A percentile compares a stretch with the other conserved stretches of the same genome.
These are phyloP conservation scores for Melopsittacus undulatus DNA, from an alignment of 2,797 vertebrate species.

Conservation along the genomic window DNA sequence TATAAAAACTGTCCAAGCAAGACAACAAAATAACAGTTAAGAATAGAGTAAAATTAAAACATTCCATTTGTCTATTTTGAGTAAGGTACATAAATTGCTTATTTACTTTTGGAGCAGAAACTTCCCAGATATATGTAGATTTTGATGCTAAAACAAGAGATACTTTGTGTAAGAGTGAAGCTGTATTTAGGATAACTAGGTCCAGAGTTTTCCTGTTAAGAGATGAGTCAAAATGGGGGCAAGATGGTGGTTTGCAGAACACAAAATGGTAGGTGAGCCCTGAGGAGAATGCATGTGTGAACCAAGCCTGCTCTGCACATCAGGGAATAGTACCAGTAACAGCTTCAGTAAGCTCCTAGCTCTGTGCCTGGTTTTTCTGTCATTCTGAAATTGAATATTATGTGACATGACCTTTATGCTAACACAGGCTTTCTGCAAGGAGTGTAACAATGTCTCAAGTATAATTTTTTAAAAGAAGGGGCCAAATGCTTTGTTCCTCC, in stretches of 20 bases:
- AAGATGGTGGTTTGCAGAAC: not conserved
- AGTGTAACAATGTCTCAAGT: not conserved
- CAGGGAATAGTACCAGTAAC: not conserved
- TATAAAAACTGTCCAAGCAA: not conserved
- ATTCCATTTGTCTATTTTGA: not conserved
- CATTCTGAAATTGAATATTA: not conserved
- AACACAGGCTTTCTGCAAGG: not conserved
- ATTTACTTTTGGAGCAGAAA: not conserved
- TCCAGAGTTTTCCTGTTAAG: not conserved
- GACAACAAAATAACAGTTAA: not conserved
- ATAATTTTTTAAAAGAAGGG: not conserved
- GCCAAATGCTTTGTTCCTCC: not conserved
- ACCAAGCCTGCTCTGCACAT: not conserved
- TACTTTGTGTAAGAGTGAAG: not conserved
- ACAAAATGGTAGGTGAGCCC: constrained; percentile 17
- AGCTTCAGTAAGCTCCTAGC: not conserved
- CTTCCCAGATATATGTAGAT: not conserved
- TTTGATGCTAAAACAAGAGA: not conserved
- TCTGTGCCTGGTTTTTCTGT: not conserved
- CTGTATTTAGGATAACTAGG: not conserved
- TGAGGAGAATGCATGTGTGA: fast-evolving
- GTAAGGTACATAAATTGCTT: not conserved
- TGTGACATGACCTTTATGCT: not conserved
- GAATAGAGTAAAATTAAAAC: constrained; percentile 2
- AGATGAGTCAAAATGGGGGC: not conserved